Conservation (phyloP, 2,113 vertebrate genomes). For the Takifugu bimaculatus region DNA sequence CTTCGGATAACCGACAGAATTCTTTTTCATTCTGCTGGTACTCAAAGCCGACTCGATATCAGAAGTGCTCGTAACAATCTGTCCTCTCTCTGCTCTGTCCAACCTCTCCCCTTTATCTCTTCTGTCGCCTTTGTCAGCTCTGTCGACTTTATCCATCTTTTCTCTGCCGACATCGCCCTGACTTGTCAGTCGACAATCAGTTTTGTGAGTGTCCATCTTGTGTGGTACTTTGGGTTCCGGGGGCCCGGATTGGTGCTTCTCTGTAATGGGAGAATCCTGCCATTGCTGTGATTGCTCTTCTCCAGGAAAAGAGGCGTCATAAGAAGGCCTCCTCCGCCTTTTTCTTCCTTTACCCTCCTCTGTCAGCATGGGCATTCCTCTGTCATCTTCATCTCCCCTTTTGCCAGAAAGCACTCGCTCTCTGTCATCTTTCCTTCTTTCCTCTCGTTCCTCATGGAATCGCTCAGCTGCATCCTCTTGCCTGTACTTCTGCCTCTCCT, state of each 20-base stretch:
- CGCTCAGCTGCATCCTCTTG: constrained; percentile 65
- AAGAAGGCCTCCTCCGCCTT: constrained; percentile 84
- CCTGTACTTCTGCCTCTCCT: constrained; percentile 84
- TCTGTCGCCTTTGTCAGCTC: constrained; percentile 53
- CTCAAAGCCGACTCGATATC: constrained; percentile 61
- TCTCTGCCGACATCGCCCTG: constrained; percentile 50
- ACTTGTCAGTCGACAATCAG: constrained; percentile 72
- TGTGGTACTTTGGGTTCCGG: constrained; percentile 76
- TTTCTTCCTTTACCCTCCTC: constrained; percentile 86
- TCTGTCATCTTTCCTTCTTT: constrained; percentile 70
- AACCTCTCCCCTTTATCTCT: constrained; percentile 59
- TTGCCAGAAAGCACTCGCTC: constrained; percentile 66
- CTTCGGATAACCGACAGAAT: constrained; percentile 73
- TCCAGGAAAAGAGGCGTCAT: constrained; percentile 74
- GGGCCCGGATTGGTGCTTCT: constrained; percentile 76
- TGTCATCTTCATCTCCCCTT: constrained; percentile 66
- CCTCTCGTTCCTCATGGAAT: constrained; percentile 66
- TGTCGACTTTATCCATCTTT: constrained; percentile 50
- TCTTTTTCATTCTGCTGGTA: constrained; percentile 78
- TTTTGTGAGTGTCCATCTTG: constrained; percentile 79
- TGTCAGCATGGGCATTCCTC: constrained; percentile 83
- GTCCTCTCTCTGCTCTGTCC: constrained; percentile 51
- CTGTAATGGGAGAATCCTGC: constrained; percentile 71
- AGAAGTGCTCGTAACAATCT: constrained; percentile 37
- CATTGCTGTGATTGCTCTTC: constrained; percentile 79